Conservation (phyloP, 2,888 invertebrate genomes). For the Metallyticus violacea region DNA sequence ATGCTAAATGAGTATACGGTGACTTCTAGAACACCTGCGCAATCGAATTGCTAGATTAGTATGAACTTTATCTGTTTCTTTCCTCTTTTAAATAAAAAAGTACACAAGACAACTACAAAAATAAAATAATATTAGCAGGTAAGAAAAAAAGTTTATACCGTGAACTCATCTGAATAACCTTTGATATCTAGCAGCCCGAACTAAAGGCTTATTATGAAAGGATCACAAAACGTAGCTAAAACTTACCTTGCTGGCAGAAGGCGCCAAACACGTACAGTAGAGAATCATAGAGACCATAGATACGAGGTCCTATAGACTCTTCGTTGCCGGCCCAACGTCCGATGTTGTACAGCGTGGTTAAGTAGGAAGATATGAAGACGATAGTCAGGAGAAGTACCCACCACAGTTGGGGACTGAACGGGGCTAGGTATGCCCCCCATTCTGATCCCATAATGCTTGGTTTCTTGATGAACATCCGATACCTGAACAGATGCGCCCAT, state of each 20-base stretch:
- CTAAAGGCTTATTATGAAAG: too few relatives aligned
- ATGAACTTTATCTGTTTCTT: too few relatives aligned
- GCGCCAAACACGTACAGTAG: conserved; percentile 35
- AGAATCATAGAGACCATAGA: conserved; percentile 22
- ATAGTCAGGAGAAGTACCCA: conserved; percentile 10
- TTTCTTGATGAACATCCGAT: conserved; percentile 18
- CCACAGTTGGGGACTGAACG: conserved; percentile 25
- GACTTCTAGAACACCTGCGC: too few relatives aligned
- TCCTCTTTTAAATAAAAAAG: too few relatives aligned
- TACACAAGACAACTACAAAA: too few relatives aligned
- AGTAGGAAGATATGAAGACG: background rate
- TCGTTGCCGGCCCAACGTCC: conserved; percentile 15
- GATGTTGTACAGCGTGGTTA: conserved; percentile 11
- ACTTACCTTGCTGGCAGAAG: conserved; percentile 40
- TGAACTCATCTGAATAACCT: too few relatives aligned
- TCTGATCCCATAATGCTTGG: background rate
- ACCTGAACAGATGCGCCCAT: conserved; percentile 14
- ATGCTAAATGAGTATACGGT: too few relatives aligned
- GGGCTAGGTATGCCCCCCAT: conserved; percentile 26
- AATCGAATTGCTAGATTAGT: too few relatives aligned
- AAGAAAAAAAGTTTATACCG: too few relatives aligned
- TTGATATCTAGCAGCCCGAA: too few relatives aligned
- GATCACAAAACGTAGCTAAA: background rate
- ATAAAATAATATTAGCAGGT: too few relatives aligned
- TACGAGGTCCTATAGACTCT: conserved; percentile 15